Base-by-base conservation (phyloP, 2,113 vertebrate genomes). In the Silurus glanis region DNA sequence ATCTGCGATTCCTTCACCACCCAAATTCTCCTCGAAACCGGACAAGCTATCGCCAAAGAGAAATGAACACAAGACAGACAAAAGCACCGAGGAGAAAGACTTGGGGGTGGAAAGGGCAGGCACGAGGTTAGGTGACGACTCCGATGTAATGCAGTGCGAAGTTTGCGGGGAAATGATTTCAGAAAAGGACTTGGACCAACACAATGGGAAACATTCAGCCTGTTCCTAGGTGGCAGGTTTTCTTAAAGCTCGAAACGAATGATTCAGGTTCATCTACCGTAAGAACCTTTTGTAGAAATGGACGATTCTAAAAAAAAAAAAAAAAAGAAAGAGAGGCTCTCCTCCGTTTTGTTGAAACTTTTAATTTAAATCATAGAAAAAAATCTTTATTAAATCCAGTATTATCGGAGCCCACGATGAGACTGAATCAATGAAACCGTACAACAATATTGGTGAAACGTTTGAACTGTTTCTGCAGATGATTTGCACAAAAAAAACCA, bases 81-180 rank as follows among this genome's bases (percentile, higher is more conserved):
- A 83, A 37, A 49, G 1, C 9, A 3, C 45, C 51, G 80, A 56
- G 49, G 82, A 56, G 56, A 49, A 83, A 12, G 47, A 49, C 16
- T 19, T 13, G 19, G 62, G 9, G 59, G 74, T 74, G 59, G 23
- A 72, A n/a, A 80, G 28, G 7, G 78, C 88, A 74, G 84, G 80
- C 28, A 83, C 83, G 66, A 87, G 88, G 79, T 80, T 88, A 2
- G 47, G 58, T 28, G 84, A 80, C n/a, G 85, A 71, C 58, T 66
- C 86, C 16, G 81, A 69, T 37, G 47, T 83, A 28, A 80, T 87
- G 12, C 71, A 92, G 79, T 92, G 91, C 61, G 59, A 91, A 37
- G 88, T 61, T 62, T 92, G 90, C 85, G 91, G 91, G 6, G 12
- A 61, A 56, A 87, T 91, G 55, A 59, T 90, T 75, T 78, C 85